These are phyloP conservation scores for Trichonephila clavipes DNA, from an alignment of 1,140 invertebrate species.

Conservation along the genomic window DNA sequence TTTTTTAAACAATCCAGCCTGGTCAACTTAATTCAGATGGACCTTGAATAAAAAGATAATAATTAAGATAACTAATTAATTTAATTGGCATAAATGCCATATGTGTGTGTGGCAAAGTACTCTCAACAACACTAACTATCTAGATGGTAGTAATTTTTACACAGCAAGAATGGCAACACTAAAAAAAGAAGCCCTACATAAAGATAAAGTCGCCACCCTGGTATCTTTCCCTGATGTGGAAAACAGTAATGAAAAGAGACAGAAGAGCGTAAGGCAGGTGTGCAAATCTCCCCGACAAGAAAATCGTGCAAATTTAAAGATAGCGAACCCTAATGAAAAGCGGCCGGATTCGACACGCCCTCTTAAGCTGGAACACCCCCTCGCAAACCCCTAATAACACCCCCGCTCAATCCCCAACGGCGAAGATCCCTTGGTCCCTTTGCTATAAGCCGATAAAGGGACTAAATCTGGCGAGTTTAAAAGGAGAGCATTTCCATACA, in stretches of 20 bases:
- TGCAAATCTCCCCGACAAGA: conserved; percentile 62
- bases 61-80: no score
- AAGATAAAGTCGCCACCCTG: neutral
- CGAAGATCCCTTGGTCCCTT: neutral
- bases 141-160: no score
- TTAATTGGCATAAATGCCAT: no score
- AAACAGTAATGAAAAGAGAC: conserved; percentile 53
- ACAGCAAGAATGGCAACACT: no score
- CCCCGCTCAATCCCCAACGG: neutral
- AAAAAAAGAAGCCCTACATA: no score
- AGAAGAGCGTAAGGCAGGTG: conserved; percentile 42
- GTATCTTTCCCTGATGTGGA: neutral
- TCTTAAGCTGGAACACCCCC: conserved; percentile 53
- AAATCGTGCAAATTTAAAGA: conserved; percentile 72
- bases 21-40: no score
- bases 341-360: conserved; percentile 55
- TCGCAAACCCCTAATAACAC: conserved; percentile 24
- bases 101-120: no score
- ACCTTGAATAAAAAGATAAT: no score
- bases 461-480: conserved; percentile 65
- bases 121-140: no score
- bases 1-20: no score
- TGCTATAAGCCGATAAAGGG: conserved; percentile 59
- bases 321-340: conserved; percentile 65
- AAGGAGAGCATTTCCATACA: conserved; percentile 63